Evolutionary conservation across 2,797 vertebrate species (phyloP).

Genomic region (Aldrovandia affinis): DNA sequence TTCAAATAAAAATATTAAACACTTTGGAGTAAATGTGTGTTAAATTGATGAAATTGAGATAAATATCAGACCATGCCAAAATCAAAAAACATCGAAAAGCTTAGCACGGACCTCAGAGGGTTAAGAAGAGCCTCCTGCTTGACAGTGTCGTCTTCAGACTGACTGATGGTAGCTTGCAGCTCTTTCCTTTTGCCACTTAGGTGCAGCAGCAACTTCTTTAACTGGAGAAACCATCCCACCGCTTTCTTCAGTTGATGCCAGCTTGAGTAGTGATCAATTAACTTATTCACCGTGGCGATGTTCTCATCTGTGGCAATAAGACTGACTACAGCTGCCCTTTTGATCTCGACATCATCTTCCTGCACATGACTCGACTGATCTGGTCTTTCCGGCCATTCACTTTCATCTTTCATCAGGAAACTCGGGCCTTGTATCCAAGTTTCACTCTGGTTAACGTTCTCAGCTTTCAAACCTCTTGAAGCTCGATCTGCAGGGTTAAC

Average conservation of each 20-base stretch:
- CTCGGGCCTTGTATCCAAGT: constrained; percentile 4
- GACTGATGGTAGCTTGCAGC: too few relatives aligned
- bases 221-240: too few relatives aligned
- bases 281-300: background rate
- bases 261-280: constrained; percentile 22
- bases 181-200: too few relatives aligned
- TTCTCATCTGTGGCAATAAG: background rate
- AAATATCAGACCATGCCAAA: too few relatives aligned
- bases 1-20: too few relatives aligned
- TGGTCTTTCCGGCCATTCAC: background rate
- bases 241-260: constrained; percentile 19
- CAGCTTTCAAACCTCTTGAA: background rate
- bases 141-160: too few relatives aligned
- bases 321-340: constrained; percentile 10
- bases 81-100: too few relatives aligned
- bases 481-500: background rate
- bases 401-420: constrained; percentile 12
- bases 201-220: too few relatives aligned
- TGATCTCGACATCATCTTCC: constrained; percentile 18
- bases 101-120: too few relatives aligned
- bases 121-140: too few relatives aligned
- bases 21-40: too few relatives aligned
- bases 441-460: background rate
- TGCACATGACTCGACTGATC: background rate
- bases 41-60: too few relatives aligned